Evolutionary conservation across 2,113 vertebrate species (phyloP), one percentile per base, ranked within the genome.

Genomic region (Melozone crissalis): DNA sequence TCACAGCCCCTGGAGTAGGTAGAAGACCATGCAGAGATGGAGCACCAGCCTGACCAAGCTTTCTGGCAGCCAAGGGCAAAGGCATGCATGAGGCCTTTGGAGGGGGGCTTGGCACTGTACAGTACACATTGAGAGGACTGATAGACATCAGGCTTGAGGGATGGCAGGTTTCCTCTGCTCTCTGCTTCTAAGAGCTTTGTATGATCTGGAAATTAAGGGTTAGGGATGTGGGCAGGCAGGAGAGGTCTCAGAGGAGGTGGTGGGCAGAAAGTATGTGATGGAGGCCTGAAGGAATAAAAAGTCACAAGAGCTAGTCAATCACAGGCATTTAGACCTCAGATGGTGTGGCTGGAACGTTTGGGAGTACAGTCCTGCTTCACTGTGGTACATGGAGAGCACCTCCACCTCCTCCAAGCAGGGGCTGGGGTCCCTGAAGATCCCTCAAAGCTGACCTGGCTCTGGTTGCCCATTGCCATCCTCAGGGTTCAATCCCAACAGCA

Each of bases 1-100:
- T 27, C 0, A 0, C 18, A 86, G 67, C 13, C 6, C 11, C 35
- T 58, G 15, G 28, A 3, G 0, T 3, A 39, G 55, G 22, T 62
- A 22, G n/a, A 31, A 78, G 27, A 39, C n/a, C 2, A 2, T 22
- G 37, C n/a, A 35, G n/a, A 68, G 30, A 28, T 39, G 14, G 44
- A 84, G 11, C 31, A 43, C 46, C 59, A 71, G 41, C 30, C 55
- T 67, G 51, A 84, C 31, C n/a, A 77, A 22, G 11, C 18, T 80
- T 89, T 89, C 65, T 51, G 76, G 18, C 23, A 89, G 11, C 39
- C 13, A 58, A 80, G 24, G 13, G 15, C 27, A 39, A 85, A 77
- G 55, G 24, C 66, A 51, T 33, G 6, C n/a, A 37, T 0, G 2
- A 88, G n/a, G 15, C 33, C n/a, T 81, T 77, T 10, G 3, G 33